Conservation (phyloP, 1,140 invertebrate genomes). For the Notospermus geniculatus region DNA sequence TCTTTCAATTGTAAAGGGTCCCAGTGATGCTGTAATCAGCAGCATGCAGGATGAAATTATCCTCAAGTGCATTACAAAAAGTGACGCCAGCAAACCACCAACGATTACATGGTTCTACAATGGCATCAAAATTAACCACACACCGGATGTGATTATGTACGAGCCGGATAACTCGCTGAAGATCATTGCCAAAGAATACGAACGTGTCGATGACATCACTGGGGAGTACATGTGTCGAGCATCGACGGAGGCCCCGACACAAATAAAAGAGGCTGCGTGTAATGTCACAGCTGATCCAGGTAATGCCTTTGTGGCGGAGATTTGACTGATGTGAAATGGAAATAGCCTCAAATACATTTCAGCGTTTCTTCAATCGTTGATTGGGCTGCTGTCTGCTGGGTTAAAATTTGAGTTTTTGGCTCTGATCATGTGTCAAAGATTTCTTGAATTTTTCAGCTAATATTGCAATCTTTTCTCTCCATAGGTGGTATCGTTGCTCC, state of each 20-base stretch:
- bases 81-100: background rate
- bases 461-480: background rate
- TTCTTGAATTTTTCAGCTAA: background rate
- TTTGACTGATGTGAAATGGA: background rate
- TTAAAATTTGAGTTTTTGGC: background rate
- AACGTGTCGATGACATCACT: background rate
- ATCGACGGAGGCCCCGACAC: slow-evolving; percentile 4
- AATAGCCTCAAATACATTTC: background rate
- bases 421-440: background rate
- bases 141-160: slow-evolving; percentile 10
- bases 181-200: slow-evolving; percentile 10
- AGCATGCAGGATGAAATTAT: background rate
- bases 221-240: slow-evolving; percentile 23
- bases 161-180: slow-evolving; percentile 10
- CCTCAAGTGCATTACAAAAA: background rate
- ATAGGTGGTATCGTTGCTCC: background rate
- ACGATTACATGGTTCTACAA: background rate
- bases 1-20: background rate
- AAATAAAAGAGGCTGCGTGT: background rate
- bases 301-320: background rate
- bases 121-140: slow-evolving; percentile 6
- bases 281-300: background rate
- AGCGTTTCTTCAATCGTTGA: background rate
- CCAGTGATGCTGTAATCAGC: background rate
- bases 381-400: background rate